Evolutionary conservation across 2,888 invertebrate genomes (phyloP), one percentile per base, ranked within the genome.

Genomic region (Atethmia centrago): DNA sequence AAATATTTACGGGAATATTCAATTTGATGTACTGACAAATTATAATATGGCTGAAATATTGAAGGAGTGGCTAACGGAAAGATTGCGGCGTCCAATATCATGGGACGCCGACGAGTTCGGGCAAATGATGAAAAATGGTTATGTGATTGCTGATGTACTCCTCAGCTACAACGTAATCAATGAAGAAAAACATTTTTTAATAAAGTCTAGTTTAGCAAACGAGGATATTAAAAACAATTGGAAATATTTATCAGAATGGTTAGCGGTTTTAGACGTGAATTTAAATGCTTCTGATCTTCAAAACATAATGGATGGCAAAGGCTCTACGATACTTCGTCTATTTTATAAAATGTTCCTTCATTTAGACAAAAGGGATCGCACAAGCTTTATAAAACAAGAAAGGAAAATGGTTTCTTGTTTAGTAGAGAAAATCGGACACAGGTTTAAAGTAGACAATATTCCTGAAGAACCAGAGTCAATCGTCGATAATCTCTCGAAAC

Each of bases 261-360:
- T 97, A 51, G 91, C 90, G 7, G 93, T 93, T 58, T 85, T 97
- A 7, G 95, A 96, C 59, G 93, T 97, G 1, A 85, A 92, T 62
- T 88, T 97, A 79, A 91, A 89, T 61, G 94, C 96, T 36, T 86
- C 93, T 5, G 96, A 96, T 69, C 86, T 97, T 62, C 89, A 91
- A 5, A 94, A 94, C 69, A 94, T 97, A 25, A 96, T 96, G 77
- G 92, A 94, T 71, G 96, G 96, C 1, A 95, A 93, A 74, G 96
- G 97, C 7, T 94, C 96, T 14, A 90, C 96, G 0, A 91, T 97
- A 10, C 91, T 97, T 8, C 95, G 97, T 47, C 87, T 97, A 2
- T 97, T 97, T 88, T 97, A 97, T 90, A 96, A 97, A 89, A 90
- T 97, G 8, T 97, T 97, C 87, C 92, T 97, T 14, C 95, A 95